These are phyloP conservation scores for Nannobrachium achirus DNA, from an alignment of 2,113 vertebrate genomes.

Conservation along the genomic window DNA sequence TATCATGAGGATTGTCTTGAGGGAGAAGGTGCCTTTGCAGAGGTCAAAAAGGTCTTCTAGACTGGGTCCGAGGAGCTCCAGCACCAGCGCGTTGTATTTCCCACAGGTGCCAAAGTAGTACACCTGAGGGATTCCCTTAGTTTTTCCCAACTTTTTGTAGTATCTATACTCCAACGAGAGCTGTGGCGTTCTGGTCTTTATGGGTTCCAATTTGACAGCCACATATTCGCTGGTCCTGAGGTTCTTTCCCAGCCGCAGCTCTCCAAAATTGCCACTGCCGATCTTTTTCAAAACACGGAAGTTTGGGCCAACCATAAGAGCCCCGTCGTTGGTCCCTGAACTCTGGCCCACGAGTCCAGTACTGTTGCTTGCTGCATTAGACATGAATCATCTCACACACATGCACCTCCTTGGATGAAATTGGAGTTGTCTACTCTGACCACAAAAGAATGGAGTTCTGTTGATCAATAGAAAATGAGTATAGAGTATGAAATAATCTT, in stretches of 20 bases:
- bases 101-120: slow-evolving; percentile 98
- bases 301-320: slow-evolving; percentile 98
- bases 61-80: slow-evolving; percentile 96
- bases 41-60: slow-evolving; percentile 98
- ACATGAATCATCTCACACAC: slow-evolving; percentile 74
- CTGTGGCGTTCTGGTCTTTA: no score
- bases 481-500: no score
- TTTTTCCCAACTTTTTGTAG: no score
- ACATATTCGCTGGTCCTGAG: slow-evolving; percentile 99
- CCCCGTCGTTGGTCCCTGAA: slow-evolving; percentile 89
- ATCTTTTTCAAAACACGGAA: slow-evolving; percentile 99
- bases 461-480: no score
- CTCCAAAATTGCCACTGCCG: slow-evolving; percentile 97
- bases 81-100: slow-evolving; percentile 98
- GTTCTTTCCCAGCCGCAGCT: slow-evolving; percentile 97
- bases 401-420: no score
- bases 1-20: slow-evolving; percentile 99
- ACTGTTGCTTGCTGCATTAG: slow-evolving; percentile 85
- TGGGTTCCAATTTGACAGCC: slow-evolving; percentile 91
- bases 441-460: no score
- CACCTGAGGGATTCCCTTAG: slow-evolving; percentile 99
- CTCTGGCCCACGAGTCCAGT: slow-evolving; percentile 85
- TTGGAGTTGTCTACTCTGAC: no score
- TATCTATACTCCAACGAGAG: no score
- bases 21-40: slow-evolving; percentile 95